A percentile compares a stretch with the other conserved stretches of the same genome.
phyloP scores from a whole-genome alignment of 2,113 vertebrate genomes.

The Lophura nycthemera region DNA sequence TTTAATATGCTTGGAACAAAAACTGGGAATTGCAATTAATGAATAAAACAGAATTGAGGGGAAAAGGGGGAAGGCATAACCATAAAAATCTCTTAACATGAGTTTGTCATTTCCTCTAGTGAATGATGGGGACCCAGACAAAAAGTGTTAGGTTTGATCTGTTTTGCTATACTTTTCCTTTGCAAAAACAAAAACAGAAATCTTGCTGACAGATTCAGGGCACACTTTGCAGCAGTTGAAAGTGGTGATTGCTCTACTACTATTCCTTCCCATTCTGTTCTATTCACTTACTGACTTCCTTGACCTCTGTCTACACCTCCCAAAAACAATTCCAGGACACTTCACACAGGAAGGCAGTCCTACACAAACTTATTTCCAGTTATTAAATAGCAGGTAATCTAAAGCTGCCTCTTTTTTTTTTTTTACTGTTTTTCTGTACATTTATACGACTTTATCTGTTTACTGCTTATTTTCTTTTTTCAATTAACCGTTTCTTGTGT shows the following conservation, averaged over 20 bases:
- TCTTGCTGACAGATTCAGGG: slow-evolving; percentile 78
- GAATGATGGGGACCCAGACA: slow-evolving; percentile 60
- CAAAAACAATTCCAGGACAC: slow-evolving; percentile 72
- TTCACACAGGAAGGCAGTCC: slow-evolving; percentile 30
- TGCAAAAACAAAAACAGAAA: slow-evolving; percentile 67
- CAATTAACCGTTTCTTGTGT: neutral
- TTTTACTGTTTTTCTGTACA: neutral
- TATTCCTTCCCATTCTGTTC: slow-evolving; percentile 62
- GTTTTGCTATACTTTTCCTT: slow-evolving; percentile 66
- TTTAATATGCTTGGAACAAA: slow-evolving; percentile 26
- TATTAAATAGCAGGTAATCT: neutral
- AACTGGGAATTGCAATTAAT: slow-evolving; percentile 18
- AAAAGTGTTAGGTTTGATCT: slow-evolving; percentile 68
- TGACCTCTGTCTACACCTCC: slow-evolving; percentile 80
- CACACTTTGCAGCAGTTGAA: slow-evolving; percentile 64
- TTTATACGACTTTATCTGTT: neutral
- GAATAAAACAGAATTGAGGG: slow-evolving; percentile 50
- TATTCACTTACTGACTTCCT: slow-evolving; percentile 46
- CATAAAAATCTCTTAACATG: slow-evolving; percentile 49
- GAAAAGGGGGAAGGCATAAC: slow-evolving; percentile 15
- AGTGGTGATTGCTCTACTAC: slow-evolving; percentile 58
- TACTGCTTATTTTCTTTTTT: neutral
- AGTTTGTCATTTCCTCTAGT: slow-evolving; percentile 65
- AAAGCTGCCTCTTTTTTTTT: neutral
- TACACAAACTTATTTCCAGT: neutral